These are phyloP conservation scores for Malthinus flaveolus DNA, from an alignment of 2,888 invertebrate species.

Conservation along the genomic window DNA sequence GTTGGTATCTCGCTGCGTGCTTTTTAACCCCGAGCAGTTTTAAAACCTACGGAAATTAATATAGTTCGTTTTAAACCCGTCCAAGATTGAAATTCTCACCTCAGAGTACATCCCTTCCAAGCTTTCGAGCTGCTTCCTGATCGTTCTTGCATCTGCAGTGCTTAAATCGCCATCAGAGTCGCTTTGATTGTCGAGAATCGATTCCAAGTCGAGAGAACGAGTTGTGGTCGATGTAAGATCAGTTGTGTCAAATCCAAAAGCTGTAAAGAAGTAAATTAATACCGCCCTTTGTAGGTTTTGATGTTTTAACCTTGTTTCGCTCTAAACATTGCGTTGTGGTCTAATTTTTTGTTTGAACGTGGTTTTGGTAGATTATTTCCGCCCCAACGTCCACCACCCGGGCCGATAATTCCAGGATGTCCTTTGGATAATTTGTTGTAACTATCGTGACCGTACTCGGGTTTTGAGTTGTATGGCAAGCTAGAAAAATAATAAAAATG, in stretches of 20 bases:
- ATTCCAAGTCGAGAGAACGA: slow-evolving; percentile 74
- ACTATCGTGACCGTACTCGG: slow-evolving; percentile 57
- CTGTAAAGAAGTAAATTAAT: slow-evolving; percentile 51
- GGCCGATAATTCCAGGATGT: slow-evolving; percentile 29
- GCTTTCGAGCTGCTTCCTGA: slow-evolving; percentile 78
- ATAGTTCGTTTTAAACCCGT: background rate
- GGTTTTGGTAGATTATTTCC: slow-evolving; percentile 56
- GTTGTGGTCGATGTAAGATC: slow-evolving; percentile 81
- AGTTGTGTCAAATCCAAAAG: slow-evolving; percentile 72
- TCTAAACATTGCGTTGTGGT: slow-evolving; percentile 58
- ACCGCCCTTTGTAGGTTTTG: background rate
- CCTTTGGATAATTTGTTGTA: slow-evolving; percentile 53
- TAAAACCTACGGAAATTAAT: slow-evolving; percentile 55
- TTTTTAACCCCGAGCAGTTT: slow-evolving; percentile 65
- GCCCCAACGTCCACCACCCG: slow-evolving; percentile 47
- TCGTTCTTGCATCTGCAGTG: slow-evolving; percentile 76
- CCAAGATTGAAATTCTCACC: slow-evolving; percentile 53
- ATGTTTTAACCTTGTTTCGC: slow-evolving; percentile 61
- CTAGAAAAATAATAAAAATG: slow-evolving; percentile 50
- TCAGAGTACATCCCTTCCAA: slow-evolving; percentile 87
- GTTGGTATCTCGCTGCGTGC: slow-evolving; percentile 55
- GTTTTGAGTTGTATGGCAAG: slow-evolving; percentile 66
- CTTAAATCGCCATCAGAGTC: slow-evolving; percentile 75
- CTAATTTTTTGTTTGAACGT: slow-evolving; percentile 56
- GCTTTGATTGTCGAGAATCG: slow-evolving; percentile 71